Evolutionary conservation across 2,797 vertebrate genomes (phyloP).

Genomic region (Remorina albescens): DNA sequence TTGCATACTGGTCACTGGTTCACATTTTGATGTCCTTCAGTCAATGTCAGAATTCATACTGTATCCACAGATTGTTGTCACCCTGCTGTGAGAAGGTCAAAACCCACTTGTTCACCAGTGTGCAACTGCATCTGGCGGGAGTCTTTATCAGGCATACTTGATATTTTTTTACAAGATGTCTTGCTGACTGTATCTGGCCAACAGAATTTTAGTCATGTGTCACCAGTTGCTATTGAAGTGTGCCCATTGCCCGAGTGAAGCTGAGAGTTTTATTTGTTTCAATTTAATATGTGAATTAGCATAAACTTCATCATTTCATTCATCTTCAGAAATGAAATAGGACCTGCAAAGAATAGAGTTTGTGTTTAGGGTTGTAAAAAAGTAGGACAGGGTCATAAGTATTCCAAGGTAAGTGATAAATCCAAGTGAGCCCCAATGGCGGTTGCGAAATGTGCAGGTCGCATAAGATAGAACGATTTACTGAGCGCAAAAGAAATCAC

Average conservation of each 20-base stretch:
- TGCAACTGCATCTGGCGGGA: slow-evolving; percentile 25
- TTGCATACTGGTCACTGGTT: slow-evolving; percentile 10
- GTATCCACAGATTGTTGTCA: slow-evolving; percentile 21
- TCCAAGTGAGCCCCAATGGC: neutral
- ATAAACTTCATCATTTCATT: neutral
- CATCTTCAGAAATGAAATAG: neutral
- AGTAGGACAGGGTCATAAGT: neutral
- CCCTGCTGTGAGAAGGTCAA: slow-evolving; percentile 40
- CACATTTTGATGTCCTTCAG: slow-evolving; percentile 24
- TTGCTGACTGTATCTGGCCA: slow-evolving; percentile 2
- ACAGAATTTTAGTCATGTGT: slow-evolving; percentile 4
- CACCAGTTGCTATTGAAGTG: neutral
- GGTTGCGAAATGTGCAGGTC: slow-evolving; percentile 20
- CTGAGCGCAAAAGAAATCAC: neutral
- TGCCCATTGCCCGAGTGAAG: neutral
- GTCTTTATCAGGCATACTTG: slow-evolving; percentile 41
- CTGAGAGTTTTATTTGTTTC: slow-evolving; percentile 14
- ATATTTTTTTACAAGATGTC: slow-evolving; percentile 35
- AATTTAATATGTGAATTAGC: neutral
- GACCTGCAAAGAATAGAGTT: slow-evolving; percentile 3
- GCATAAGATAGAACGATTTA: slow-evolving; percentile 1
- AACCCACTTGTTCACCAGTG: slow-evolving; percentile 33
- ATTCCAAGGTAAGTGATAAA: neutral
- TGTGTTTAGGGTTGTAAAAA: slow-evolving; percentile 14
- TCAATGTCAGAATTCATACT: slow-evolving; percentile 47